Evolutionary conservation across 2,888 invertebrate species (phyloP), one percentile per base, ranked within the genome.

Genomic region (Papilio gigon): DNA sequence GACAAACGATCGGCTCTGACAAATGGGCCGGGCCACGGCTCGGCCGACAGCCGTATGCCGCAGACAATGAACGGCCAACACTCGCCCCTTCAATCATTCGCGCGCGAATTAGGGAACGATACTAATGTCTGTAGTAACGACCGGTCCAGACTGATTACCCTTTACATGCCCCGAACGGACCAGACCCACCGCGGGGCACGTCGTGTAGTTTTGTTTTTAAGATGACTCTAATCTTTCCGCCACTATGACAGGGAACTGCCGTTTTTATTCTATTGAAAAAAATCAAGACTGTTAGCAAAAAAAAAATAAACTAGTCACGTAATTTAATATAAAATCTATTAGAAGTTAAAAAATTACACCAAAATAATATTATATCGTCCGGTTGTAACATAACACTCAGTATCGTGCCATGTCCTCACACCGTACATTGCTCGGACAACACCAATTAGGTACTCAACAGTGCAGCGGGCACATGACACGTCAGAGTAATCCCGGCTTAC

Each of bases 1-100:
- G 86, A 87, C 87, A 85, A 87, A 87, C 87, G 88, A 86, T 83
- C 81, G 78, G 77, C 77, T 71, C 83, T 88, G 86, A 88, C 84
- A 84, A 87, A 88, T 87, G 85, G 81, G 77, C 73, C 77, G 76
- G 76, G 79, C 78, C 81, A 74, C 65, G 66, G 66, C 72, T 77
- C 80, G 76, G 77, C 71, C 77, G 79, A 79, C 81, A 82, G 81
- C 78, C 78, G 76, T 78, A 77, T 75, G 81, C 83, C 79, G 78
- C 83, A 81, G 79, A 84, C 85, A 84, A 86, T 84, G 82, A 82
- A 84, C 82, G 82, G 78, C 78, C 77, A 80, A 82, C 79, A 77
- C 79, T 80, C 74, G 78, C 73, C 74, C 75, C 76, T 83, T 85
- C 84, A 80, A 85, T 85, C 85, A 84, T 82, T 84, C 77, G 76